Percentiles rank a stretch among this genome's conserved stretches.
phyloP scores from a whole-genome alignment of 2,113 vertebrate genomes.

The Sarotherodon lohbergeri region DNA sequence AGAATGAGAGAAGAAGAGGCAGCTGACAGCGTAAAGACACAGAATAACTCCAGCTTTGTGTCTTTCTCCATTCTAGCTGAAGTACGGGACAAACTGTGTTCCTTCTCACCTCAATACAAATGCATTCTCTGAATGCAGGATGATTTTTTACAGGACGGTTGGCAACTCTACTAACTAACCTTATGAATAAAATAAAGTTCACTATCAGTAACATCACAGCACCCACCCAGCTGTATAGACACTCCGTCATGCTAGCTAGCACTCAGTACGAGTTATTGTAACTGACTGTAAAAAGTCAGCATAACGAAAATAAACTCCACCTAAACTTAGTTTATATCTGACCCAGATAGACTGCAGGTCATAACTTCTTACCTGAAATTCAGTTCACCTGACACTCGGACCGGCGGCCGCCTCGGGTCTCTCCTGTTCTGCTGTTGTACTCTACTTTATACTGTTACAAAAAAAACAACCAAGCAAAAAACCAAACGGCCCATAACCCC shows the following conservation, averaged over 20 bases:
- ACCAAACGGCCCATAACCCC: background rate
- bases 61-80: background rate
- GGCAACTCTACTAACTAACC: too few relatives aligned
- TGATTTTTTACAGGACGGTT: too few relatives aligned
- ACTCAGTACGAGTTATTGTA: too few relatives aligned
- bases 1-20: fast-evolving
- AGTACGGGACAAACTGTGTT: background rate
- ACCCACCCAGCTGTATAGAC: too few relatives aligned
- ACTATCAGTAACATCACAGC: too few relatives aligned
- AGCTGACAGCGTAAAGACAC: background rate
- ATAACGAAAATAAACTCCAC: fast-evolving
- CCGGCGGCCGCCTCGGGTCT: fast-evolving
- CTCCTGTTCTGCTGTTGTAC: background rate
- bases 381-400: fast-evolving
- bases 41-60: fast-evolving
- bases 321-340: background rate
- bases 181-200: too few relatives aligned
- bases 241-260: too few relatives aligned
- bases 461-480: background rate
- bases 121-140: fast-evolving
- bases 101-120: background rate
- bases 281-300: background rate
- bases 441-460: background rate
- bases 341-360: fast-evolving
- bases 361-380: background rate